phyloP scores from a whole-genome alignment of 2,113 vertebrate genomes.

The Cynopterus brachyotis region DNA sequence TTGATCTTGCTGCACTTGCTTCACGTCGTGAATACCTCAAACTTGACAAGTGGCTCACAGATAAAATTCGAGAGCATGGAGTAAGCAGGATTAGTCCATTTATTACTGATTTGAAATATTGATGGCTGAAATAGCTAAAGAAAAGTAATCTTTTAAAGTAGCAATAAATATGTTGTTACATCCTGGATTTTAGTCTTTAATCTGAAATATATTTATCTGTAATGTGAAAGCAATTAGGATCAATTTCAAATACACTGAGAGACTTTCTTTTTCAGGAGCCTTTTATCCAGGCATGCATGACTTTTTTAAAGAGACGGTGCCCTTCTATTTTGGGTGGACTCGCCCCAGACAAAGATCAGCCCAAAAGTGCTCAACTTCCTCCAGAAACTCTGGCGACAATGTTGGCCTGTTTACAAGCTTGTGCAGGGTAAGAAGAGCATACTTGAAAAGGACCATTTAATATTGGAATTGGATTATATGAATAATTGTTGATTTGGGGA shows the following conservation, averaged over 20 bases:
- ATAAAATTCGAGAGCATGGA: constrained; percentile 99
- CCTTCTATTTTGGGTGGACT: constrained; percentile 98
- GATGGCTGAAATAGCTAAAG: constrained; percentile 61
- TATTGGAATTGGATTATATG: background rate
- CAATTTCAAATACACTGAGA: constrained; percentile 38
- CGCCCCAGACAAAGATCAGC: constrained; percentile 98
- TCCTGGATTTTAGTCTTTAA: constrained; percentile 44
- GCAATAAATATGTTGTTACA: constrained; percentile 46
- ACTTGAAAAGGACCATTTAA: background rate
- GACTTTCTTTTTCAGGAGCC: constrained; percentile 88
- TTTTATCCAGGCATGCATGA: constrained; percentile 99
- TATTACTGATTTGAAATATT: constrained; percentile 66
- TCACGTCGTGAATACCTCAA: constrained; percentile 99
- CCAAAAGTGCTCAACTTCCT: constrained; percentile 98
- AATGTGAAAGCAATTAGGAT: constrained; percentile 14
- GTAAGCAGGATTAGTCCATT: constrained; percentile 85
- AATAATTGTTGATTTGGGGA: background rate
- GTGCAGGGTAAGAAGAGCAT: constrained; percentile 91
- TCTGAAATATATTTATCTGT: constrained; percentile 38
- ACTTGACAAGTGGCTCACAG: constrained; percentile 99
- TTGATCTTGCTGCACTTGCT: constrained; percentile 99
- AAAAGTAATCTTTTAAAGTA: constrained; percentile 56
- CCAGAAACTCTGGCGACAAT: constrained; percentile 98
- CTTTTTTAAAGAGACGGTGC: constrained; percentile 98
- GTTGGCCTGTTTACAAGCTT: constrained; percentile 97